A percentile compares a stretch with the other conserved stretches of the same genome.
phyloP scores from a whole-genome alignment of 2,888 invertebrate species.

The Drosophila trichaetosa region DNA sequence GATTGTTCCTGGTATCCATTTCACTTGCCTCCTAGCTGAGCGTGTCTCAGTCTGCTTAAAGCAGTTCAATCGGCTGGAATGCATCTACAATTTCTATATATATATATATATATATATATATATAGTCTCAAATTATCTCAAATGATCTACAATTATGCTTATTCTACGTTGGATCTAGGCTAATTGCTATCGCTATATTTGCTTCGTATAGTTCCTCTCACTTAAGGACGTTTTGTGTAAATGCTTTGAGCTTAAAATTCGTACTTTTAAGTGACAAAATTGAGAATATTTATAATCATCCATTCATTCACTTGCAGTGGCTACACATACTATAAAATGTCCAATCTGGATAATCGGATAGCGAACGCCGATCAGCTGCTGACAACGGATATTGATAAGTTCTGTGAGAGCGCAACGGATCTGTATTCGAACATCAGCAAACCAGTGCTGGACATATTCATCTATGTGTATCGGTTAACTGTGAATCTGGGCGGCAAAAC shows the following conservation, averaged over 20 bases:
- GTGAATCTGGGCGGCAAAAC: constrained; percentile 94
- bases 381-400: constrained; percentile 98
- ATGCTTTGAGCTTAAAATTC: neutral
- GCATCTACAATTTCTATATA: neutral
- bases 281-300: constrained; percentile 18
- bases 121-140: neutral
- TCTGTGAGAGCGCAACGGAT: constrained; percentile 97
- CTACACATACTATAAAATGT: constrained; percentile 98
- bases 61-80: neutral
- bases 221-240: neutral
- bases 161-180: neutral
- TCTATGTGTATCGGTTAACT: constrained; percentile 96
- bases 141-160: neutral
- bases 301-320: constrained; percentile 86
- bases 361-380: constrained; percentile 97
- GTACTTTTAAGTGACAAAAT: neutral
- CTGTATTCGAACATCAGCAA: constrained; percentile 98
- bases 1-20: neutral
- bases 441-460: constrained; percentile 96
- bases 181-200: neutral
- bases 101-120: no score
- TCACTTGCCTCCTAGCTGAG: neutral
- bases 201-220: neutral
- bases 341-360: constrained; percentile 97
- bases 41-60: neutral